Conservation (phyloP, 2,888 invertebrate species). For the Drosophila paramelanica region DNA sequence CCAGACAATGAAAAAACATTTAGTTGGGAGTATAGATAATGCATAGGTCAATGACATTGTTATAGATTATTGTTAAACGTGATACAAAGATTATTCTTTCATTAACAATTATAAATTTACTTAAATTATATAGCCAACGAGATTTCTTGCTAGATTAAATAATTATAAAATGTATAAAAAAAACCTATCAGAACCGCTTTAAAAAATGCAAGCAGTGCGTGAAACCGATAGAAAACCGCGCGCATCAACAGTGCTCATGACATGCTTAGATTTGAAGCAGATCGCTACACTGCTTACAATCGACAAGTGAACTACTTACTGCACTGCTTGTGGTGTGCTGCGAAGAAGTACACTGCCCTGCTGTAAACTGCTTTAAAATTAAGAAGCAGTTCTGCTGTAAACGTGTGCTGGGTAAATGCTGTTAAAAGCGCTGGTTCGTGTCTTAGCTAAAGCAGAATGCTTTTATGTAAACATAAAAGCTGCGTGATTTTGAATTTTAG, state of each 20-base stretch:
- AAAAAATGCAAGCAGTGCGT: slow-evolving; percentile 8
- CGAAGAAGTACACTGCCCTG: not conserved
- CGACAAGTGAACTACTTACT: too few relatives aligned
- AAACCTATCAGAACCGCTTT: not conserved
- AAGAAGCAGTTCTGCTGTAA: not conserved
- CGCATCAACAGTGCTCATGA: not conserved
- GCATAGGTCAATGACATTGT: slow-evolving; percentile 22
- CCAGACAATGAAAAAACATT: slow-evolving; percentile 6
- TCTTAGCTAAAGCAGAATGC: not conserved
- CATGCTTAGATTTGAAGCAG: too few relatives aligned
- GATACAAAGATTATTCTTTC: too few relatives aligned
- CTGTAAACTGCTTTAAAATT: slow-evolving; percentile 1
- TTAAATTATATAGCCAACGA: not conserved
- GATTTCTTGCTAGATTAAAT: not conserved
- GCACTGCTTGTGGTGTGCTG: not conserved
- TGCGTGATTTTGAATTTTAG: not conserved
- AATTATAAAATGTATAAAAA: too few relatives aligned
- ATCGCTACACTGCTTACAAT: not conserved
- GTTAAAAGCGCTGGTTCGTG: slow-evolving; percentile 5
- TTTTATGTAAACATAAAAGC: too few relatives aligned
- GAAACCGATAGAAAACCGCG: slow-evolving; percentile 27
- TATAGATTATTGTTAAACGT: too few relatives aligned
- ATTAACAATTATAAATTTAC: too few relatives aligned
- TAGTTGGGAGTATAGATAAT: not conserved
- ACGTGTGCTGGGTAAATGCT: not conserved